phyloP scores from a whole-genome alignment of 2,888 invertebrate species.

The Achlya flavicornis region DNA sequence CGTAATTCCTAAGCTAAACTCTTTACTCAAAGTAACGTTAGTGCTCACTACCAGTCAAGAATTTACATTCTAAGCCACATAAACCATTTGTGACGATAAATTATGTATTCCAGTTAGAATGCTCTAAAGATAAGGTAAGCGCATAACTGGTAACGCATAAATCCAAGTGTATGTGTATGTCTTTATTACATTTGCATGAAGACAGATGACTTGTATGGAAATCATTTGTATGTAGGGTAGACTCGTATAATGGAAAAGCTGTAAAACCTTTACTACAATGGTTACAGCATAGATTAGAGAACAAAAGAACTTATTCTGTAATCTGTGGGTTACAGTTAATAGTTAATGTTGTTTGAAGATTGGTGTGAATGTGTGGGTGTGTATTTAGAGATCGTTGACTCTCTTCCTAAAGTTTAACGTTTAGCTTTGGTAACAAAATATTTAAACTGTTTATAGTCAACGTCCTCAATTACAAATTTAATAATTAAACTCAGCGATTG shows the following conservation, averaged over 20 bases:
- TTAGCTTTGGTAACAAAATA: no score
- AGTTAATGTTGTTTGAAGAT: background rate
- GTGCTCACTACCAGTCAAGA: background rate
- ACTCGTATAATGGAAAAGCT: background rate
- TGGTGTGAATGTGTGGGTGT: no score
- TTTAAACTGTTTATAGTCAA: no score
- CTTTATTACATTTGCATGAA: slow-evolving; percentile 28
- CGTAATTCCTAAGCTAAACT: background rate
- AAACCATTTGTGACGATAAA: background rate
- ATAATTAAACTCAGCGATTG: no score
- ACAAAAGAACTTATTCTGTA: no score
- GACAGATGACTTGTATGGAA: slow-evolving; percentile 14
- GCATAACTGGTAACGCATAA: slow-evolving; percentile 2
- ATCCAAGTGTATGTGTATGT: slow-evolving; percentile 6
- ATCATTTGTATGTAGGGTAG: background rate
- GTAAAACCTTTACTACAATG: background rate
- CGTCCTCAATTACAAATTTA: no score
- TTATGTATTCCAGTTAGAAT: slow-evolving; percentile 7
- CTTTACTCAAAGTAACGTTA: background rate
- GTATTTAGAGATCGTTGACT: no score
- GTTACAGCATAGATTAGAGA: no score
- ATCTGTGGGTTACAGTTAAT: no score
- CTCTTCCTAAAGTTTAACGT: no score
- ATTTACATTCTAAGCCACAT: background rate
- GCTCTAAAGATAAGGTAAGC: slow-evolving; percentile 1